phyloP scores from a whole-genome alignment of 2,888 invertebrate species.

The Lamellibrachia columna region DNA sequence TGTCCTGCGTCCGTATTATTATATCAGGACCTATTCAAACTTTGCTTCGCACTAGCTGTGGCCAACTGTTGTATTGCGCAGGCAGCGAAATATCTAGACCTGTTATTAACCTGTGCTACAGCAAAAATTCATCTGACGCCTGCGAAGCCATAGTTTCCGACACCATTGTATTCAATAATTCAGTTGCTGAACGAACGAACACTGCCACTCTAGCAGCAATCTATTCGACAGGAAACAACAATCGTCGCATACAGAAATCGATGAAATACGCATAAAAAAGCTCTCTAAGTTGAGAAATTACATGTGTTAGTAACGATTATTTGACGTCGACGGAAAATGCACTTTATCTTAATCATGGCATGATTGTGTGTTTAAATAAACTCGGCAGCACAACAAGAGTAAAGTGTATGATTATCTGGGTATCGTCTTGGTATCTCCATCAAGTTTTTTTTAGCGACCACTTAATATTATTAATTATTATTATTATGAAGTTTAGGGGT shows the following conservation, averaged over 20 bases:
- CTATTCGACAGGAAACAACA: background rate
- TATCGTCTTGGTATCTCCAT: too few relatives aligned
- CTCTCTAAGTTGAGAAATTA: too few relatives aligned
- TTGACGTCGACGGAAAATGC: background rate
- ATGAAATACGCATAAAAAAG: background rate
- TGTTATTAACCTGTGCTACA: background rate
- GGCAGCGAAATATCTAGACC: background rate
- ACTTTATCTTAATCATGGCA: background rate
- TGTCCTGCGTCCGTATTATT: background rate
- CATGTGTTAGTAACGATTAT: background rate
- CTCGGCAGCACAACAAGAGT: background rate
- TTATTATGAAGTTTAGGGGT: too few relatives aligned
- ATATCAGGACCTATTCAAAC: background rate
- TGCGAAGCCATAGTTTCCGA: background rate
- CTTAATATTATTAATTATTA: background rate
- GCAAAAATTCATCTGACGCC: background rate
- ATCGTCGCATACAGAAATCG: background rate
- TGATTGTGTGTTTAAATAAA: background rate
- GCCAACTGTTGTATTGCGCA: too few relatives aligned
- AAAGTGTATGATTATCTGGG: background rate
- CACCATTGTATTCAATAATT: background rate
- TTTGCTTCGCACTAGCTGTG: background rate
- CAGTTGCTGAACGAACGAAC: background rate
- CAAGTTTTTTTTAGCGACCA: background rate
- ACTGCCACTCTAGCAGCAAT: background rate